Conservation (phyloP, 2,888 invertebrate species). For the Leptinotarsa tumamoca region DNA sequence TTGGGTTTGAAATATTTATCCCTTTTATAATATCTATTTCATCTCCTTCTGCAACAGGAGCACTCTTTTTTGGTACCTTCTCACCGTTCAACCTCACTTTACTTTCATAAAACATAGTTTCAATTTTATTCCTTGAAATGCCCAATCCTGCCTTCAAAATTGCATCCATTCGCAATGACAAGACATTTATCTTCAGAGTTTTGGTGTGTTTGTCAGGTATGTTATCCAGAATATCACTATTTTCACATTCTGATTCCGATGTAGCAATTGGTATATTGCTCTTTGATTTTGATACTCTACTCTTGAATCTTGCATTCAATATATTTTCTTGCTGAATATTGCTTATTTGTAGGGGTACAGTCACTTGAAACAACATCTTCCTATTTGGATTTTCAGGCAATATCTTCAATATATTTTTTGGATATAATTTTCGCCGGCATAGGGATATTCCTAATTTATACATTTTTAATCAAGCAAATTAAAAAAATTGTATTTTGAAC, state of each 20-base stretch:
- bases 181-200: constrained; percentile 73
- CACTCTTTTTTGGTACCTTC: constrained; percentile 82
- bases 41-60: constrained; percentile 75
- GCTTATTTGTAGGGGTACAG: not conserved
- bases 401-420: not conserved
- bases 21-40: constrained; percentile 84
- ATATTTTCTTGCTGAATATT: not conserved
- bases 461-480: no score
- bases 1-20: constrained; percentile 74
- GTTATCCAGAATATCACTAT: constrained; percentile 66
- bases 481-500: no score
- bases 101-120: constrained; percentile 83
- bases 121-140: constrained; percentile 83
- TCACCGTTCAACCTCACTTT: constrained; percentile 84
- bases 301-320: constrained; percentile 47
- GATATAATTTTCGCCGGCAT: not conserved
- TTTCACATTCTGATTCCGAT: constrained; percentile 70
- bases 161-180: constrained; percentile 78
- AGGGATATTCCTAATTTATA: not conserved
- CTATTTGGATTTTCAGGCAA: not conserved
- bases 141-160: constrained; percentile 78
- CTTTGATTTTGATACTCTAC: constrained; percentile 53
- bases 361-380: not conserved
- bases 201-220: constrained; percentile 72
- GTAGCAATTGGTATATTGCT: constrained; percentile 63